phyloP scores from a whole-genome alignment of 2,888 invertebrate species.

The Hyalella azteca region DNA sequence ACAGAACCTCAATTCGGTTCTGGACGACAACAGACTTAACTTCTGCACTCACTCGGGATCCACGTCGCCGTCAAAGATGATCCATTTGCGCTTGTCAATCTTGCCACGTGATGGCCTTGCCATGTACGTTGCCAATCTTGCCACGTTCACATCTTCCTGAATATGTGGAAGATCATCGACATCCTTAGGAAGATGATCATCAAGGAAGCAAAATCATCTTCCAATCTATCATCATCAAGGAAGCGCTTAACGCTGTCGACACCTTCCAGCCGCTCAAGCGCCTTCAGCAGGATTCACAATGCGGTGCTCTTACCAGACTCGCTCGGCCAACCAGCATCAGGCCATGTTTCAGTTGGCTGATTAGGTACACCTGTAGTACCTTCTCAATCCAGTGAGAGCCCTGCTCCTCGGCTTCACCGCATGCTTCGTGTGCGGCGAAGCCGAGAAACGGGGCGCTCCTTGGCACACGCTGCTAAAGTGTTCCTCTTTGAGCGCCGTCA shows the following conservation, averaged over 20 bases:
- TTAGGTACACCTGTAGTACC: conserved; percentile 98
- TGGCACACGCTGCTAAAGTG: conserved; percentile 81
- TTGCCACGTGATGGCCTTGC: conserved; percentile 99
- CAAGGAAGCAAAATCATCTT: too few species aligned
- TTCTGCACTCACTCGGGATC: conserved; percentile 99
- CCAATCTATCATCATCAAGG: conserved; percentile 98
- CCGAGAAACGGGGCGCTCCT: too few species aligned
- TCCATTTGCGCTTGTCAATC: conserved; percentile 98
- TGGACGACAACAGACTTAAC: too few species aligned
- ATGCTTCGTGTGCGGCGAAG: conserved; percentile 92
- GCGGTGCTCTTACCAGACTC: conserved; percentile 97
- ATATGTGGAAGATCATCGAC: too few species aligned
- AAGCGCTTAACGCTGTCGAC: conserved; percentile 97
- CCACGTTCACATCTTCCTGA: too few species aligned
- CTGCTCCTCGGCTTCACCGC: conserved; percentile 89
- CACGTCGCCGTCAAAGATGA: conserved; percentile 99
- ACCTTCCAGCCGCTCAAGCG: conserved; percentile 91
- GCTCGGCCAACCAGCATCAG: conserved; percentile 99
- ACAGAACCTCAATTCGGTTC: too few species aligned
- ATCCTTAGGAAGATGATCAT: too few species aligned
- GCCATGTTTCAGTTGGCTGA: conserved; percentile 97
- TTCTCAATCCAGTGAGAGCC: conserved; percentile 97
- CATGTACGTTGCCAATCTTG: too few species aligned
- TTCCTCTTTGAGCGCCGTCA: conserved; percentile 89
- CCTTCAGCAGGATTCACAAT: conserved; percentile 91